Percentiles rank a stretch among this genome's conserved stretches.
Conservation (phyloP, 2,888 invertebrate species). For the Tortricodes alternella region DNA sequence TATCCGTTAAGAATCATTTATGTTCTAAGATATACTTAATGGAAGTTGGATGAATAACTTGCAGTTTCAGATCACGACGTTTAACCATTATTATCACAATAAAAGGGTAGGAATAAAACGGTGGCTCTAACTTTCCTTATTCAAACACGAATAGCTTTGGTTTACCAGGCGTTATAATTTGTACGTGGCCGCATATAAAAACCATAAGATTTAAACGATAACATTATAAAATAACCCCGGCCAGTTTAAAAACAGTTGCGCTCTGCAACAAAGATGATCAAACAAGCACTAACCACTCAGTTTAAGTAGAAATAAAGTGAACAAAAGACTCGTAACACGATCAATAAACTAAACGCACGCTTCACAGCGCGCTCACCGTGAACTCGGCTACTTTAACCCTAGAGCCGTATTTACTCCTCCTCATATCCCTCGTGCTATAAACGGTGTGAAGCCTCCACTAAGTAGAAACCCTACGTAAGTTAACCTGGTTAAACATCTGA, state of each 20-base stretch:
- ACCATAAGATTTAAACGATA: too few relatives aligned
- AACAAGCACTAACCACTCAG: neutral
- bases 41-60: too few relatives aligned
- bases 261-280: neutral
- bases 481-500: conserved; percentile 17
- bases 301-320: neutral
- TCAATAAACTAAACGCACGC: neutral
- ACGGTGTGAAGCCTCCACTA: neutral
- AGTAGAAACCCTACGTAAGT: conserved; percentile 14
- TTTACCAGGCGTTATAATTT: too few relatives aligned
- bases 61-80: too few relatives aligned
- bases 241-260: too few relatives aligned
- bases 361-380: neutral
- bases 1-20: too few relatives aligned
- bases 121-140: neutral
- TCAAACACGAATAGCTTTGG: too few relatives aligned
- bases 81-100: too few relatives aligned
- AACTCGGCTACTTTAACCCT: neutral
- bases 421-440: neutral
- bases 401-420: neutral
- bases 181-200: too few relatives aligned
- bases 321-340: neutral
- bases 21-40: too few relatives aligned
- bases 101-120: too few relatives aligned
- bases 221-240: too few relatives aligned